Evolutionary conservation across 2,113 vertebrate genomes (phyloP), one percentile per base, ranked within the genome.

Genomic region (Carassius carassius): DNA sequence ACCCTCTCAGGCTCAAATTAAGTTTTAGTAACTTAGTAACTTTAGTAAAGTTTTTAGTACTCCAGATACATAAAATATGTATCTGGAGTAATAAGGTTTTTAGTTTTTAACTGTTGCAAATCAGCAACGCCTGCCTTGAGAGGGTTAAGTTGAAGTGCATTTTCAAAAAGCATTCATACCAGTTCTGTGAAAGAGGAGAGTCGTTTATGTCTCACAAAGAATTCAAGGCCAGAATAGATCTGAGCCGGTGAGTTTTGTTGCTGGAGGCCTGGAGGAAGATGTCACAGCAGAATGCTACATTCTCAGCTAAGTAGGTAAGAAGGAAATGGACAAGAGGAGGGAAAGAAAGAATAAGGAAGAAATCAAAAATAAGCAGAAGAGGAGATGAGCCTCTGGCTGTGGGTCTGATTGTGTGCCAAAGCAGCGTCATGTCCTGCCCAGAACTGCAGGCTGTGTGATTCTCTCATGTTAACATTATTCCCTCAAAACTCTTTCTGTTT

Each of bases 381-480:
- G 25, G 44, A 23, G 13, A 19, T 60, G 54, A 54, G 14, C 54
- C 77, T 78, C 4, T 8, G 44, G 32, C 44, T 32, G 63, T 63
- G 73, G 16, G 25, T 67, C 35, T 76, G 73, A 83, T 37, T 47
- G 35, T 41, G 78, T 82, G 58, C 58, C 67, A 81, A 72, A 89
- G 76, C 81, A 78, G 44, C 51, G 10, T 70, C 47, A 21, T n/a
- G 14, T 60, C 58, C 49, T 60, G 49, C 25, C 25, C 75, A 87
- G 47, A 77, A 85, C 69, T 72, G 54, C 72, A 85, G 69, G 80
- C 70, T 83, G 78, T 80, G 76, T 51, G 10, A 44, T 83, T 79
- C 47, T 83, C 56, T 9, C 76, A 25, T 79, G 63, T 63, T 44
- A 63, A 19, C 21, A 60, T 70, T 47, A 54, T 80, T 70, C 19